Evolutionary conservation across 2,113 vertebrate genomes (phyloP).

Genomic region (Rhineura floridana): DNA sequence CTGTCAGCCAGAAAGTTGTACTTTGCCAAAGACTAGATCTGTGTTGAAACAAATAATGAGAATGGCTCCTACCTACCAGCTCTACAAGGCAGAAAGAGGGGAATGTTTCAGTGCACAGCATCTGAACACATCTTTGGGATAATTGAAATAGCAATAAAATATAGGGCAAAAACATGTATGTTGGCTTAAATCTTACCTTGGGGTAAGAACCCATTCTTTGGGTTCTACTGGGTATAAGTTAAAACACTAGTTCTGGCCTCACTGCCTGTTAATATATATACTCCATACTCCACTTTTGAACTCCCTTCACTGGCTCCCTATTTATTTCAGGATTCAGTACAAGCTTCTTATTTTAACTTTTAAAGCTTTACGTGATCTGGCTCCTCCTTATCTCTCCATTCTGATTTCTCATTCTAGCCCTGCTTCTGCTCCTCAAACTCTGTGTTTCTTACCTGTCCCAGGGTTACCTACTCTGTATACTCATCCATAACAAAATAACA

Average conservation of each 20-base stretch:
- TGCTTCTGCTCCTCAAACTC: too few relatives aligned
- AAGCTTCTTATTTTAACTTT: too few relatives aligned
- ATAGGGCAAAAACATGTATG: background rate
- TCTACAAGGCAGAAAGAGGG: conserved; percentile 25
- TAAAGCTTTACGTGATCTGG: too few relatives aligned
- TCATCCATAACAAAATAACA: too few relatives aligned
- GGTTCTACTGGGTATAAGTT: background rate
- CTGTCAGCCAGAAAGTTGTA: conserved; percentile 40
- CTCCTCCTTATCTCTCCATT: too few relatives aligned
- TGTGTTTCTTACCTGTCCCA: too few relatives aligned
- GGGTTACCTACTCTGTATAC: too few relatives aligned
- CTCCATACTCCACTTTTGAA: too few relatives aligned
- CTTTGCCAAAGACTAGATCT: conserved; percentile 25
- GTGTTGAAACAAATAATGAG: conserved; percentile 30
- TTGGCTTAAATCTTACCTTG: background rate
- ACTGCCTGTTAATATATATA: background rate
- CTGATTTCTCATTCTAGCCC: too few relatives aligned
- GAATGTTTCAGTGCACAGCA: conserved; percentile 18
- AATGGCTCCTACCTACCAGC: background rate
- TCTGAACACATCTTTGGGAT: conserved; percentile 19
- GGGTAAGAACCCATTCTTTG: background rate
- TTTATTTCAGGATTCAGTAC: too few relatives aligned
- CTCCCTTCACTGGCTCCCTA: too few relatives aligned
- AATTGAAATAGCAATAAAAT: conserved; percentile 23
- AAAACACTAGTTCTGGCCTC: background rate